phyloP scores from a whole-genome alignment of 2,113 vertebrate species.

The Siniperca chuatsi region DNA sequence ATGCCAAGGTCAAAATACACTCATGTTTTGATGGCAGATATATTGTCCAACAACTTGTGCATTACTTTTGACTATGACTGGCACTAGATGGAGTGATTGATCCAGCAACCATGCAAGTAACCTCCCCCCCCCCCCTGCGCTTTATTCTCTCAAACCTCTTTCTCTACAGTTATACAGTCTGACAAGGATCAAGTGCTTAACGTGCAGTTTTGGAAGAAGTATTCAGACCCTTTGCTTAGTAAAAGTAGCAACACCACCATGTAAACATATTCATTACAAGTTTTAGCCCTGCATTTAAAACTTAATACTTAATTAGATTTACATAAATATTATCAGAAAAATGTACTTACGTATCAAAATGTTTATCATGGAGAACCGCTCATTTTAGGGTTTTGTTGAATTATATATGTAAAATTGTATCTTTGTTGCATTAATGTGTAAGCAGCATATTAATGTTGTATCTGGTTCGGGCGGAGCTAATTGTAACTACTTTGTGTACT shows the following conservation, averaged over 20 bases:
- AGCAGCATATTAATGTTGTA: no score
- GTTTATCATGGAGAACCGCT: neutral
- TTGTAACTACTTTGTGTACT: neutral
- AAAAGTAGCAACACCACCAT: neutral
- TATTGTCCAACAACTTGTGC: slow-evolving; percentile 45
- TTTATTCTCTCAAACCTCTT: slow-evolving; percentile 72
- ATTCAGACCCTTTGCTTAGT: neutral
- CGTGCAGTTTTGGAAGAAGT: neutral
- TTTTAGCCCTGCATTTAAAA: neutral
- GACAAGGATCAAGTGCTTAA: slow-evolving; percentile 64
- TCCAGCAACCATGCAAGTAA: slow-evolving; percentile 75
- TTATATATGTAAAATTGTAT: neutral
- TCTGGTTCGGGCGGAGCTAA: no score
- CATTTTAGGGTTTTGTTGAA: no score
- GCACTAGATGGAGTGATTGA: slow-evolving; percentile 74
- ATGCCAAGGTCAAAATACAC: slow-evolving; percentile 76
- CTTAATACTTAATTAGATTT: neutral
- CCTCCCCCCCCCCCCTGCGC: slow-evolving; percentile 76
- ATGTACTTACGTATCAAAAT: neutral
- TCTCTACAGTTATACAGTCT: slow-evolving; percentile 55
- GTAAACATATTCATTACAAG: neutral
- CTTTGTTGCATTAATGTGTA: neutral
- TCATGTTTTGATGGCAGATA: slow-evolving; percentile 65
- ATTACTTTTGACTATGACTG: slow-evolving; percentile 57
- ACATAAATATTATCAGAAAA: neutral